Base-by-base conservation (phyloP, 2,797 vertebrate species). In the Micromesistius poutassou region DNA sequence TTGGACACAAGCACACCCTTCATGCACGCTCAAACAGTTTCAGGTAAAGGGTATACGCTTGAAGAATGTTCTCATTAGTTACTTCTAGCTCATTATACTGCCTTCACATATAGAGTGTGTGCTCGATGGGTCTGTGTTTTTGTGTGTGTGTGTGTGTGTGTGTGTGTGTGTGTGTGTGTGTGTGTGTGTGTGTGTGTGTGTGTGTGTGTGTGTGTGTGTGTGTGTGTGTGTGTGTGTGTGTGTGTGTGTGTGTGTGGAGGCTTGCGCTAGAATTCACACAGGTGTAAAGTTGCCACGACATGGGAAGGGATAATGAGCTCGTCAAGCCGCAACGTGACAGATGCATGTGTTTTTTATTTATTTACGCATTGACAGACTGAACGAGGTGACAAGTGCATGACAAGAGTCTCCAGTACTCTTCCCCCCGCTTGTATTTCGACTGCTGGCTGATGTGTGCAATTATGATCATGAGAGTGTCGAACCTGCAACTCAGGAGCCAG, bases 41-140 rank as follows among this genome's bases (percentile, higher is more conserved):
- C 79, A 88, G 82, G 86, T 90, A 90, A 91, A 92, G 88, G 89
- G 90, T 90, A 87, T 78, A 50, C 82, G 82, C 88, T 83, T 87
- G 85, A 90, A 87, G 79, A 88, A 90, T 89, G 83, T 87, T 88
- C 89, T 91, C 88, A 90, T 92, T 91, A 91, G 84, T 83, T 83
- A 73, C 30, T 16, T 84, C 80, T 84, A 73, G 82, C 68, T 77
- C 81, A 77, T 81, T 75, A 78, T 71, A 81, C 35, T 76, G 66
- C 70, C 25, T 30, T 7, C 66, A 25, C 62, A 25, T 25, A 16
- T n/a, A 66, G 62, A 72, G 42, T 72, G 42, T 62, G 31, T 25
- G 9, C 46, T 9, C 7, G n/a, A 30, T 70, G 66, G 7, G 66
- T 4, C 25, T 13, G 66, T 70, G n/a, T 22, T 66, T 66, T 22